phyloP scores from a whole-genome alignment of 30 jellyfish, hydroid and myxozoan genomes.

The Turritopsis rubra region DNA sequence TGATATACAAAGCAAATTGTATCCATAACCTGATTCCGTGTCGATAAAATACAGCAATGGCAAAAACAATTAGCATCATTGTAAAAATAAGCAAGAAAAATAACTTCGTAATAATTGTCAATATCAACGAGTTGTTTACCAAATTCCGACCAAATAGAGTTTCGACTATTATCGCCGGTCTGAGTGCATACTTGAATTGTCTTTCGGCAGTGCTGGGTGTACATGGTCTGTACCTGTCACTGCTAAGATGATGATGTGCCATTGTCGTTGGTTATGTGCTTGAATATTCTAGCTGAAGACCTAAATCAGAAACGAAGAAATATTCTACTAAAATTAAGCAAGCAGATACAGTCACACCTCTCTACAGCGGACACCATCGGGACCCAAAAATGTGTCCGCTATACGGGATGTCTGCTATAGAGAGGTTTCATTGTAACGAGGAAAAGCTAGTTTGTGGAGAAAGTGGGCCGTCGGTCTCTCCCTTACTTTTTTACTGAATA shows the following conservation, averaged over 20 bases:
- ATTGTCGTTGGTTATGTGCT: too few species aligned
- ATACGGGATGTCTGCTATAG: too few species aligned
- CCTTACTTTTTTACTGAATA: too few species aligned
- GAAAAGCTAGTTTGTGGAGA: too few species aligned
- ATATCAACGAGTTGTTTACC: background rate
- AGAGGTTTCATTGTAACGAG: too few species aligned
- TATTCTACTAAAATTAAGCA: too few species aligned
- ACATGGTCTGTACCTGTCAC: background rate
- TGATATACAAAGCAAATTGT: conserved; percentile 56
- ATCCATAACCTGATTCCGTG: conserved; percentile 52
- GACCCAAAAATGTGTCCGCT: too few species aligned
- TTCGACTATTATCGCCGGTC: background rate
- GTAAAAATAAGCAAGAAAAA: conserved; percentile 20
- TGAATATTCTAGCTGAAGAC: background rate
- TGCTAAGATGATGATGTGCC: background rate
- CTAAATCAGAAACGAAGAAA: background rate
- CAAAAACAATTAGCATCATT: conserved; percentile 24
- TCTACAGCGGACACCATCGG: too few species aligned
- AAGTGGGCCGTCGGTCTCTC: too few species aligned
- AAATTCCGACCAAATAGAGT: conserved; percentile 1
- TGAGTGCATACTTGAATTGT: background rate
- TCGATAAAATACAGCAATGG: conserved; percentile 39
- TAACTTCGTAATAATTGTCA: conserved; percentile 21
- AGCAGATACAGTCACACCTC: too few species aligned
- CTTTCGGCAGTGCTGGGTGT: background rate